Percentiles rank a stretch among this genome's conserved stretches.
Evolutionary conservation across 2,113 vertebrate species (phyloP).

Genomic region (Actenoides hombroni): DNA sequence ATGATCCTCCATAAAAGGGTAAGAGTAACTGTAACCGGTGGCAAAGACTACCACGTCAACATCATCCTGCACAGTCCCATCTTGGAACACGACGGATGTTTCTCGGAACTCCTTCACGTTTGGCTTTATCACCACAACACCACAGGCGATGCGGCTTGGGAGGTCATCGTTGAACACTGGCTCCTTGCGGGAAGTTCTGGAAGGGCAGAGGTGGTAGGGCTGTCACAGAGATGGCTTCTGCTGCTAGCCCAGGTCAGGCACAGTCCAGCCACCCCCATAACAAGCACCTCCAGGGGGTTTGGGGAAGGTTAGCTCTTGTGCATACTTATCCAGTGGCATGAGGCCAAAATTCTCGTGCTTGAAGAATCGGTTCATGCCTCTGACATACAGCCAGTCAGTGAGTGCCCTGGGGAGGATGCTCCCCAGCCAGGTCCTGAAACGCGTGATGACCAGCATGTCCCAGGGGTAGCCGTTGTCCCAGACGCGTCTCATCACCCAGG

Average conservation of each 20-base stretch:
- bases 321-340: constrained; percentile 80
- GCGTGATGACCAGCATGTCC: constrained; percentile 75
- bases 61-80: constrained; percentile 77
- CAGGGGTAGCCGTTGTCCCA: constrained; percentile 77
- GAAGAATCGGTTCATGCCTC: constrained; percentile 73
- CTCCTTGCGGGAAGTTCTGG: constrained; percentile 72
- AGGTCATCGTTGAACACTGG: constrained; percentile 83
- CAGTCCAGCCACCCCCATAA: background rate
- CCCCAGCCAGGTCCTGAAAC: constrained; percentile 64
- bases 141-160: constrained; percentile 78
- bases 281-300: fast-evolving
- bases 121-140: constrained; percentile 77
- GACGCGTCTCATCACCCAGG: constrained; percentile 82
- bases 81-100: constrained; percentile 79
- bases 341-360: constrained; percentile 83
- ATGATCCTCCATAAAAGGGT: constrained; percentile 79
- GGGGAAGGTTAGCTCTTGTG: background rate
- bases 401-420: constrained; percentile 69
- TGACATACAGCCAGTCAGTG: constrained; percentile 75
- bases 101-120: constrained; percentile 78
- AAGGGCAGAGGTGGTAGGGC: background rate
- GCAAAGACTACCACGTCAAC: constrained; percentile 85
- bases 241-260: background rate
- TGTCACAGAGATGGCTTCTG: background rate
- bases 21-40: constrained; percentile 79